Base-by-base conservation (phyloP, 2,888 invertebrate genomes). In the Hypercompe scribonia region DNA sequence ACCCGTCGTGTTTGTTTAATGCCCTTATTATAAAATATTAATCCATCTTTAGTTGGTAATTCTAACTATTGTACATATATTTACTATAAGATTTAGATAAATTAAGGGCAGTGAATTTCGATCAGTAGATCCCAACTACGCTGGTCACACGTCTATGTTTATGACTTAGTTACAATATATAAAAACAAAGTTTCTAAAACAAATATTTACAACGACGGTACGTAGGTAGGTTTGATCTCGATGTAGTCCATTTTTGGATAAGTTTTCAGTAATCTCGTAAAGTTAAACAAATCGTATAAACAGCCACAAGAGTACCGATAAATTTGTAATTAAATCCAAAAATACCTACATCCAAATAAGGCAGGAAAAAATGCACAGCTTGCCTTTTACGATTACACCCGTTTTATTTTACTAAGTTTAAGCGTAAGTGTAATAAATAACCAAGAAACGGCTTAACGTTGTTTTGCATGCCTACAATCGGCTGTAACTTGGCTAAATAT, bases 391-490 rank as follows among this genome's bases (percentile, higher is more conserved):
- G 84, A 83, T 83, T 78, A 74, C 77, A 77, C 68, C 58, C 65
- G 73, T 80, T 78, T 81, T 78, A 82, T 79, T 54, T 73, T 76
- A 78, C 79, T 75, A 84, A 81, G 81, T 81, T 83, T 83, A 84
- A 80, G 79, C 70, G 65, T 75, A 75, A 78, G 65, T 74, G 79
- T 81, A 83, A 86, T 84, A 86, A 89, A 88, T 86, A 87, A 87
- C 78, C 78, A 82, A 85, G 86, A 87, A 90, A 87, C 78, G 82
- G 84, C 82, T 89, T 86, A 87, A 83, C 81, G 86, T 82, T 84
- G 86, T 88, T 89, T 91, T 81, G 91, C 92, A 91, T 91, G 92
- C 85, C 86, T 78, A 82, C 90, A 90, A 90, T 92, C 89, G 83
- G 85, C 81, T 79, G 81, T 84, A 85, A 83, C 83, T 88, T 88